Base-by-base conservation (phyloP, 2,888 invertebrate genomes). In the Resseliella maxima region DNA sequence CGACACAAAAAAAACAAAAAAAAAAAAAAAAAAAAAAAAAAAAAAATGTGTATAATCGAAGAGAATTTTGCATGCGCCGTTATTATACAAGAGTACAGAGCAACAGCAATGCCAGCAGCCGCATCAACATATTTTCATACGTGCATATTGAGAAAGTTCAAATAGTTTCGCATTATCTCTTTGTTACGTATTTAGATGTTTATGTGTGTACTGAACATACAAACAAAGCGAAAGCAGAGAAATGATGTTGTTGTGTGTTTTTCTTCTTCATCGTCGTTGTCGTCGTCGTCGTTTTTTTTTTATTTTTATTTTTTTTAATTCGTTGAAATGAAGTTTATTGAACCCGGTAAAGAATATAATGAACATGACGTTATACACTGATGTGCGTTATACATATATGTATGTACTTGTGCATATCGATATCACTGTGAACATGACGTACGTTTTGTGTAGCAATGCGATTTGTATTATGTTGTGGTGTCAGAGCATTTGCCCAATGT, bases 161-260 rank as follows among this genome's bases (percentile, higher is more conserved):
- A 83, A 83, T 83, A 83, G 83, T 83, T 83, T 83, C 41, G 83
- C 41, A 41, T 83, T 83, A 83, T 83, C 83, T 41, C 41, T 83
- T 83, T 72, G 72, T 72, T 72, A 72, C 72, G 35, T 72, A 72
- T 72, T 72, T 72, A 72, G 72, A 72, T 72, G 59, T 59, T 59
- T 59, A 59, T 59, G 72, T 72, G 72, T 72, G 72, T 72, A 72
- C 31, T 72, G 72, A 72, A 72, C 72, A 72, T 31, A 72, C 72
- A 72, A 72, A 72, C 72, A 72, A 72, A 72, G 72, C 72, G 72
- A 72, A 72, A 72, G 72, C 72, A 35, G 72, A 72, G 72, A 72
- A 72, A 72, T 72, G 72, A 72, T 72, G 72, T 59, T 50, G 10
- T 18, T 50, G 10, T n/a, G n/a, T n/a, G n/a, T n/a, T n/a, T n/a